Percentiles rank a stretch among this genome's conserved stretches.
Conservation (phyloP, 2,113 vertebrate genomes). For the Pangasianodon gigas region DNA sequence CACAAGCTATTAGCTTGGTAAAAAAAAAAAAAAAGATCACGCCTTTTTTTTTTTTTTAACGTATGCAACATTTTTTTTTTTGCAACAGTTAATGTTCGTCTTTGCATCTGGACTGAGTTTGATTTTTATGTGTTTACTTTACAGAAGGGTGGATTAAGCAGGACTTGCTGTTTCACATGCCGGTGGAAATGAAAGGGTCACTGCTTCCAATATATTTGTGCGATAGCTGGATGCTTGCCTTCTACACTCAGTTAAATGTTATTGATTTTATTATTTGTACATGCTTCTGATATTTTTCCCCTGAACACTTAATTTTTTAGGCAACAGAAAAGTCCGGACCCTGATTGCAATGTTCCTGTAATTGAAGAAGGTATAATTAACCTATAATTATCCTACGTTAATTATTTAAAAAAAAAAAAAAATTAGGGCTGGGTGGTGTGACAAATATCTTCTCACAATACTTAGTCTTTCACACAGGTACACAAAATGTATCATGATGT, state of each 20-base stretch:
- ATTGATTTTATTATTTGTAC: neutral
- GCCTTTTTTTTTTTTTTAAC: neutral
- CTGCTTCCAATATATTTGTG: neutral
- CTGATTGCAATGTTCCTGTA: slow-evolving; percentile 67
- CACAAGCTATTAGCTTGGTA: neutral
- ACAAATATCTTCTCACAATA: no score
- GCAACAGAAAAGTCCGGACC: slow-evolving; percentile 77
- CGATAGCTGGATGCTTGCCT: neutral
- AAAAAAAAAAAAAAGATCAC: no score
- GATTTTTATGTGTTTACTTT: neutral
- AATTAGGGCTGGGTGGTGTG: neutral
- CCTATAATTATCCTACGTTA: neutral
- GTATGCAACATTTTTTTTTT: no score
- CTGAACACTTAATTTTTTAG: slow-evolving; percentile 54
- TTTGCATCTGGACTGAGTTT: neutral
- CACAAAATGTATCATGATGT: no score
- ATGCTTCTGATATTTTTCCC: neutral
- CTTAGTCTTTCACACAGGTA: no score
- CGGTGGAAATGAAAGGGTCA: slow-evolving; percentile 59
- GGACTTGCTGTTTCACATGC: slow-evolving; percentile 21
- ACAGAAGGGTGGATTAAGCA: neutral
- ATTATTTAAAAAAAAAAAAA: neutral
- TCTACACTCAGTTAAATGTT: neutral
- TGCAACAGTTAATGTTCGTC: neutral
- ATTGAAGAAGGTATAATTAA: slow-evolving; percentile 73